A percentile compares a stretch with the other conserved stretches of the same genome.
Conservation (phyloP, 2,113 vertebrate species). For the Ammodytes dubius region DNA sequence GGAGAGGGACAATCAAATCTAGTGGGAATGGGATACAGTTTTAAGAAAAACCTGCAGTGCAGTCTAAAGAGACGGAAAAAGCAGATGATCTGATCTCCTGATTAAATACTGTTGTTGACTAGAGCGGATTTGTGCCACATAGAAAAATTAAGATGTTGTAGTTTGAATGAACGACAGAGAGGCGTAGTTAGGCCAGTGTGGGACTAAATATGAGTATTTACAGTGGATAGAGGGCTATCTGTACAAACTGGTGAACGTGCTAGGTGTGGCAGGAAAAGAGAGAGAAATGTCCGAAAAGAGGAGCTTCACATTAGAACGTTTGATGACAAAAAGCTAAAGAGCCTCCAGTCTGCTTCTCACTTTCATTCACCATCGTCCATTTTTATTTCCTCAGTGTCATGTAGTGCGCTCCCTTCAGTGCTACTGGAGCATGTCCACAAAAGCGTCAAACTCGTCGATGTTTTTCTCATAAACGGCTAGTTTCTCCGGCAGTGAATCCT, state of each 20-base stretch:
- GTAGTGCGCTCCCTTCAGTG: background rate
- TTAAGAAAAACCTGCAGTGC: background rate
- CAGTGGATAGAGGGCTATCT: constrained; percentile 41
- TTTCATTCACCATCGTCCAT: constrained; percentile 3
- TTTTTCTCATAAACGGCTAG: constrained; percentile 97
- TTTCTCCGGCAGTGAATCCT: constrained; percentile 98
- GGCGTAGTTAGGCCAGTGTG: constrained; percentile 13
- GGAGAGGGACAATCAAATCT: background rate
- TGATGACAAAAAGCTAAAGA: constrained; percentile 29
- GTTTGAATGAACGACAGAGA: constrained; percentile 10
- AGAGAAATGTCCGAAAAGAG: background rate
- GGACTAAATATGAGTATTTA: constrained; percentile 53
- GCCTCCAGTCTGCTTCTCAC: constrained; percentile 18
- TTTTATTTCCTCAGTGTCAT: background rate
- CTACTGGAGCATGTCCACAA: constrained; percentile 98
- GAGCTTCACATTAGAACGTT: constrained; percentile 51
- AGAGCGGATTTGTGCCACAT: constrained; percentile 2
- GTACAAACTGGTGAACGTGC: constrained; percentile 47
- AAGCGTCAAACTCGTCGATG: constrained; percentile 98
- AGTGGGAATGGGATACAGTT: background rate
- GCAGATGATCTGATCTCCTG: constrained; percentile 3
- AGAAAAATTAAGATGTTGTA: constrained; percentile 34
- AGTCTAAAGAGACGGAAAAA: constrained; percentile 9
- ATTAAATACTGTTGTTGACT: background rate
- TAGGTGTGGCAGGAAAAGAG: background rate